Percentiles rank a stretch among this genome's conserved stretches.
These are phyloP conservation scores for Varecia variegata DNA, from an alignment of 2,797 vertebrate genomes.

Conservation along the genomic window DNA sequence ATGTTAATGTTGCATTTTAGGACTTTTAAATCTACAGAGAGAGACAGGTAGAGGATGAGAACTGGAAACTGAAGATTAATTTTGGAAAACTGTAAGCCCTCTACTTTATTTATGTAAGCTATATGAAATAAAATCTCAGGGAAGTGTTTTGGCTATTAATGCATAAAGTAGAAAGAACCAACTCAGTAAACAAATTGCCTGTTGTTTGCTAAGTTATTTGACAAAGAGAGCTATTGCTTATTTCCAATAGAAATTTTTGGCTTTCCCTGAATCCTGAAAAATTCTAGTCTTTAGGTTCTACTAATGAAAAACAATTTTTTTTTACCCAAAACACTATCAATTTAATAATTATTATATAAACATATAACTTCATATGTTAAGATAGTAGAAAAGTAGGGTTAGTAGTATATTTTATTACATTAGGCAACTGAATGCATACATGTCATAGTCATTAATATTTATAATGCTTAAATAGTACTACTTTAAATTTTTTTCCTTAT, in stretches of 20 bases:
- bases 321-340: not conserved
- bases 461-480: not conserved
- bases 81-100: not conserved
- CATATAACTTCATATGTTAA: not conserved
- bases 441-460: not conserved
- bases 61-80: conserved; percentile 41
- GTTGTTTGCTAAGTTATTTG: not conserved
- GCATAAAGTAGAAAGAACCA: not conserved
- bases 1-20: conserved; percentile 39
- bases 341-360: not conserved
- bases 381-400: not conserved
- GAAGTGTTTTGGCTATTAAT: not conserved
- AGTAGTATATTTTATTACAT: not conserved
- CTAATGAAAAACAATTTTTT: not conserved
- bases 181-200: not conserved
- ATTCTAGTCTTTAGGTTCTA: not conserved
- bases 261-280: not conserved
- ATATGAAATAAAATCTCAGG: not conserved
- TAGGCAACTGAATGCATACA: not conserved
- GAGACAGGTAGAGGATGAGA: conserved; percentile 1
- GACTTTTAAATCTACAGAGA: conserved; percentile 38
- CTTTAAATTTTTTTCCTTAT: not conserved
- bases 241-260: not conserved
- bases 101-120: not conserved
- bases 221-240: not conserved